Evolutionary conservation across 1,140 invertebrate species (phyloP).

Genomic region (Cydia pomonella): DNA sequence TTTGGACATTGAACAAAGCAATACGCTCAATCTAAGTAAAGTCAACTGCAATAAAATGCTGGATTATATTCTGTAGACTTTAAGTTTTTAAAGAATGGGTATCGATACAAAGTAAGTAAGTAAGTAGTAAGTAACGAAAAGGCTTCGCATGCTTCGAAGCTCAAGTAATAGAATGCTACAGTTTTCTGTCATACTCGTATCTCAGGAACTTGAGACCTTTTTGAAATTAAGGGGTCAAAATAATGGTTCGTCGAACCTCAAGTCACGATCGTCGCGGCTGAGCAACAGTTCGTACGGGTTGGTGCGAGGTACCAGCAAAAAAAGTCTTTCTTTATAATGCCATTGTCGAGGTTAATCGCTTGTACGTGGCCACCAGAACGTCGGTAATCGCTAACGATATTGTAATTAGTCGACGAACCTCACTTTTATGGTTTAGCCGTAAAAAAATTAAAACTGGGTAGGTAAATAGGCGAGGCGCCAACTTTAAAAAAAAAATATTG

Average conservation of each 20-base stretch:
- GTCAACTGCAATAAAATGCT: no score
- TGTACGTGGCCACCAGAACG: background rate
- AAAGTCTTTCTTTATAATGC: background rate
- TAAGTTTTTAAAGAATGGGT: no score
- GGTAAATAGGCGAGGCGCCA: no score
- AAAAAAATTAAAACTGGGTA: background rate
- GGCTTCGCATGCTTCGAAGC: background rate
- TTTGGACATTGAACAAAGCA: no score
- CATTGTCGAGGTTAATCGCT: background rate
- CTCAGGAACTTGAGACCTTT: background rate
- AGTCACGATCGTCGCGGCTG: conserved; percentile 1
- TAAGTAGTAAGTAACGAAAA: no score
- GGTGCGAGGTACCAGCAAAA: conserved; percentile 2
- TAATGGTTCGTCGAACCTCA: conserved; percentile 19
- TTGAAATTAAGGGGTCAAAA: background rate
- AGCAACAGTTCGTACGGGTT: conserved; percentile 5
- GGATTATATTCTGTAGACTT: no score
- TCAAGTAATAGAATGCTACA: background rate
- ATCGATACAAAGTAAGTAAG: background rate
- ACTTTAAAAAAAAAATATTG: no score
- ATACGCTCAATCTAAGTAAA: no score
- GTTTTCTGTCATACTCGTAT: background rate
- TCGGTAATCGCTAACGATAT: conserved; percentile 7
- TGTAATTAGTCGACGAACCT: background rate
- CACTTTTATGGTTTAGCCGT: background rate